Evolutionary conservation across 64 coral and sea anemone genomes (phyloP).

Genomic region (Pocillopora damicornis): DNA sequence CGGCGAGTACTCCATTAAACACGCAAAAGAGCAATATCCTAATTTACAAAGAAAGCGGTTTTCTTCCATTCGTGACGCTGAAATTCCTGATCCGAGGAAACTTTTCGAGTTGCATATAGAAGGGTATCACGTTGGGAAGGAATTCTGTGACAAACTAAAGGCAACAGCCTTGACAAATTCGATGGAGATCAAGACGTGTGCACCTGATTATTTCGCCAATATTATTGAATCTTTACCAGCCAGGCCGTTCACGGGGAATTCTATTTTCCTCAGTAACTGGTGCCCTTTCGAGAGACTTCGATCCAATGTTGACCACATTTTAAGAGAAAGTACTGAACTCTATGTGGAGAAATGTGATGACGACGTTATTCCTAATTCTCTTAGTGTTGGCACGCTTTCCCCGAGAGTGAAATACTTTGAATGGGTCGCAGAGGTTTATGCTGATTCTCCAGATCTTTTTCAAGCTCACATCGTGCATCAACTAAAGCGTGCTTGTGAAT

Average conservation of each 20-base stretch:
- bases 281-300: constrained; percentile 32
- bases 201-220: constrained; percentile 25
- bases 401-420: neutral
- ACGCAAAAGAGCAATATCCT: constrained; percentile 17
- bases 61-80: neutral
- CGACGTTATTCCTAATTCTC: constrained; percentile 18
- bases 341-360: constrained; percentile 18
- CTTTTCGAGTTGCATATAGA: neutral
- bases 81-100: neutral
- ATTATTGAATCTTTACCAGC: neutral
- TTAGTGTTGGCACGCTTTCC: constrained; percentile 27
- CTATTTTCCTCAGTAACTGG: constrained; percentile 5
- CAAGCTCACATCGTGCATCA: constrained; percentile 22
- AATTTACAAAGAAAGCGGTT: neutral
- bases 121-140: neutral
- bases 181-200: neutral
- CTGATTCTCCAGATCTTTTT: constrained; percentile 16
- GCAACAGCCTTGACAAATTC: neutral
- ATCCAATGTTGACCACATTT: constrained; percentile 46
- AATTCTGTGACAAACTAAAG: neutral
- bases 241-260: constrained; percentile 7
- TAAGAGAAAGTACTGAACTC: constrained; percentile 34
- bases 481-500: constrained; percentile 1
- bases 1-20: neutral
- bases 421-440: constrained; percentile 12